Base-by-base conservation (phyloP, 2,888 invertebrate species). In the Morpho helenor region DNA sequence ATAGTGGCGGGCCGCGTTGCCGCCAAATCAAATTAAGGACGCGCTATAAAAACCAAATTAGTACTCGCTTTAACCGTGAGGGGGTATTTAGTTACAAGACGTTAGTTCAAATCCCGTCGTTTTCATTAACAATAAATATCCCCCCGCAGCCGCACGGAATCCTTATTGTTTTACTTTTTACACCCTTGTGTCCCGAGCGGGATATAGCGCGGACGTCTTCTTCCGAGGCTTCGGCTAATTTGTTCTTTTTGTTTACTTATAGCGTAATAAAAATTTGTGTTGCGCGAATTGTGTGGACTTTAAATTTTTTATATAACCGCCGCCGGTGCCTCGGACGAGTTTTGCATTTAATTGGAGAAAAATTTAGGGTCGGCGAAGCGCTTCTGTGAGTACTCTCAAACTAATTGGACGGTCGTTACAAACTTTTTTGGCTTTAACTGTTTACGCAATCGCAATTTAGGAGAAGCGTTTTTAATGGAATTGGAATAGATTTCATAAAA, bases 61-160 rank as follows among this genome's bases (percentile, higher is more conserved):
- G 91, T 90, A 89, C 85, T 83, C 89, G 89, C 86, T 89, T 89
- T 88, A 91, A 86, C 87, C 87, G 89, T 88, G 87, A 87, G 89
- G 84, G 88, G 87, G 91, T 83, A 88, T 89, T 89, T 88, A 90
- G 91, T 88, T 88, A 88, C 90, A 91, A 91, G 91, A 91, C 90
- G 90, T 90, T 90, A 87, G 89, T 89, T 91, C 82, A 91, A 91
- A 90, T 90, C 90, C 90, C 78, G 83, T 87, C 84, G 84, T 89
- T 91, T 91, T 89, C 91, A 91, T 91, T 91, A 90, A 91, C 91
- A 91, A 91, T 91, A 91, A 91, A 91, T 91, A 91, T 91, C 87
- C 86, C 80, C 82, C 76, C 75, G 85, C 86, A 84, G 84, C 84
- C 83, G 84, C 84, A 81, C 82, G 75, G 87, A 87, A 86, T 90